phyloP scores from a whole-genome alignment of 2,113 vertebrate species.

The Hystrix brachyura region DNA sequence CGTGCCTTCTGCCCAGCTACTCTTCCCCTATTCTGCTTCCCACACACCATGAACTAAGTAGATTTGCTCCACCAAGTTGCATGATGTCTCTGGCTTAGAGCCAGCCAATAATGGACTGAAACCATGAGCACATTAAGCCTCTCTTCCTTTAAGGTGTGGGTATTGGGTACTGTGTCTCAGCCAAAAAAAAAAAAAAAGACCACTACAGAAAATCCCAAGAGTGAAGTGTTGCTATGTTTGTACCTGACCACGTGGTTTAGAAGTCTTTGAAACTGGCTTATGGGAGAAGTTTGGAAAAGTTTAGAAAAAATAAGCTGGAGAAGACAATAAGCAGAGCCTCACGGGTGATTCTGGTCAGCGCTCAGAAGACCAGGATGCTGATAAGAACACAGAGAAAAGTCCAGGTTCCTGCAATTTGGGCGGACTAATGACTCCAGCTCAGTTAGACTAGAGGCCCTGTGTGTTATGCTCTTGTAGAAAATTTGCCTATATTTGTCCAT shows the following conservation, averaged over 20 bases:
- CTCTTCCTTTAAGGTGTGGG: neutral
- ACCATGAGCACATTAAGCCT: neutral
- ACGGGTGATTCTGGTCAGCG: neutral
- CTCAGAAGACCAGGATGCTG: neutral
- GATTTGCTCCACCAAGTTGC: neutral
- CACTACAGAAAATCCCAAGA: neutral
- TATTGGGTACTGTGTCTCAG: neutral
- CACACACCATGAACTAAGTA: neutral
- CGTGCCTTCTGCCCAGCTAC: neutral
- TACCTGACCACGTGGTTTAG: neutral
- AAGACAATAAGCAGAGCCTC: neutral
- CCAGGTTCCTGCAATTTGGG: neutral
- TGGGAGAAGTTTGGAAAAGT: neutral
- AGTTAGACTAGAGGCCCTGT: neutral
- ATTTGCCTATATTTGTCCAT: neutral
- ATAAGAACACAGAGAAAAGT: neutral
- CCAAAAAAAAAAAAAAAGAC: neutral
- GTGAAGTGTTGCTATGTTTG: neutral
- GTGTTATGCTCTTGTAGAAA: neutral
- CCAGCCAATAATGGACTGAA: neutral
- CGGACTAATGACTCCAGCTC: neutral
- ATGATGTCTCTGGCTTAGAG: neutral
- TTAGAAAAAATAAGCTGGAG: neutral
- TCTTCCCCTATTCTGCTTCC: neutral
- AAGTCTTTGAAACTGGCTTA: neutral